Evolutionary conservation across 2,888 invertebrate species (phyloP).

Genomic region (Odontomyia ornata): DNA sequence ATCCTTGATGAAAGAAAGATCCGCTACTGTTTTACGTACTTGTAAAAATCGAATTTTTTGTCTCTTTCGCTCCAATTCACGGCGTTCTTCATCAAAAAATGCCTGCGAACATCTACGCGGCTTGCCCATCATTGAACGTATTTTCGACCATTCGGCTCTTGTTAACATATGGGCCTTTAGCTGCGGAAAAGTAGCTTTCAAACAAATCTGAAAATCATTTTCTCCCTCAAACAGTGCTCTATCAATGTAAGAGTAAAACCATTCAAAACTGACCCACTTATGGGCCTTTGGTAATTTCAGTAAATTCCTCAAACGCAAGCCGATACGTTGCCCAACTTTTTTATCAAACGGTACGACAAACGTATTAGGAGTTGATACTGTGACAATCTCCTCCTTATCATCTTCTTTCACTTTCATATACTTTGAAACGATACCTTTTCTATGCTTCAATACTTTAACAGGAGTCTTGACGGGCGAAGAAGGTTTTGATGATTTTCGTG

Average conservation of each 20-base stretch:
- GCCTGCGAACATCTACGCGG: slow-evolving; percentile 93
- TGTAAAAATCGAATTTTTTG: slow-evolving; percentile 92
- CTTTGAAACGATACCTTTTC: slow-evolving; percentile 63
- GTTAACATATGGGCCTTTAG: slow-evolving; percentile 84
- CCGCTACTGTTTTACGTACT: slow-evolving; percentile 82
- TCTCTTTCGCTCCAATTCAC: slow-evolving; percentile 88
- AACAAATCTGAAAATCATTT: slow-evolving; percentile 94
- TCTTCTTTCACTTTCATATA: slow-evolving; percentile 61
- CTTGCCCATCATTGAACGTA: slow-evolving; percentile 95
- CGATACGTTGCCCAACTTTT: slow-evolving; percentile 88
- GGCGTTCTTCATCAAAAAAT: slow-evolving; percentile 95
- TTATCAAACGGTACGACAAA: slow-evolving; percentile 73
- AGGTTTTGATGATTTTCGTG: slow-evolving; percentile 64
- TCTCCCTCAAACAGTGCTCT: slow-evolving; percentile 93
- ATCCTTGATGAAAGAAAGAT: slow-evolving; percentile 82
- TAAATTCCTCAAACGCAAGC: slow-evolving; percentile 87
- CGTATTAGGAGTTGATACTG: slow-evolving; percentile 30
- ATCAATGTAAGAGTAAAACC: slow-evolving; percentile 99
- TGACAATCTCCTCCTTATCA: slow-evolving; percentile 46
- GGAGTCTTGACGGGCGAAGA: slow-evolving; percentile 68
- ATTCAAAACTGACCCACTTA: slow-evolving; percentile 99
- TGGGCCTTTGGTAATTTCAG: slow-evolving; percentile 98
- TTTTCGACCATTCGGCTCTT: slow-evolving; percentile 94
- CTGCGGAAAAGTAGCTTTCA: slow-evolving; percentile 93
- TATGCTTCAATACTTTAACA: slow-evolving; percentile 64